These are phyloP conservation scores for Cryptus armator DNA, from an alignment of 2,888 invertebrate species.

Conservation along the genomic window DNA sequence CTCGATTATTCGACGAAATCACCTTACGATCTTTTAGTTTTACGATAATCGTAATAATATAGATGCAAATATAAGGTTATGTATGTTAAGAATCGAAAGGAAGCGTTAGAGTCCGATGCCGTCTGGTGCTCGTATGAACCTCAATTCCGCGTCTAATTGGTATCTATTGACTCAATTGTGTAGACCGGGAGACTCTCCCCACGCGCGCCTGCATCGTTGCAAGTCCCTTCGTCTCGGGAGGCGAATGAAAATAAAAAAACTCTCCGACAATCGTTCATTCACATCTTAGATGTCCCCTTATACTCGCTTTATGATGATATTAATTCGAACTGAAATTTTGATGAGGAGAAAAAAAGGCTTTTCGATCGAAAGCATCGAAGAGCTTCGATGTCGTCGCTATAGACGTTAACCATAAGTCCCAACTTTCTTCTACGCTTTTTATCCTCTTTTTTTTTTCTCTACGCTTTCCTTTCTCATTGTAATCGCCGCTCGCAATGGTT, in stretches of 20 bases:
- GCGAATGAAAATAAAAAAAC: not conserved
- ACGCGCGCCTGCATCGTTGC: conserved; percentile 68
- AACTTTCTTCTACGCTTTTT: conserved; percentile 28
- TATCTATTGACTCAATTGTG: conserved; percentile 83
- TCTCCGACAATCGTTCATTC: conserved; percentile 23
- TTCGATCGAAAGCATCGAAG: not conserved
- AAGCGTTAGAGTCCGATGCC: conserved; percentile 45
- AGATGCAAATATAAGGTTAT: conserved; percentile 38
- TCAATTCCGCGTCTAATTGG: conserved; percentile 78
- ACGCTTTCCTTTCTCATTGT: conserved; percentile 59
- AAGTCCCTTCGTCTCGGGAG: conserved; percentile 52
- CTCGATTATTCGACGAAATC: no score
- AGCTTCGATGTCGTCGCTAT: not conserved
- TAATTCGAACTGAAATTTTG: not conserved
- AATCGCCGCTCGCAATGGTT: conserved; percentile 49
- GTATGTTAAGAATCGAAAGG: conserved; percentile 59
- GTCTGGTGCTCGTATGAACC: conserved; percentile 53
- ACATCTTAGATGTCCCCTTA: conserved; percentile 4
- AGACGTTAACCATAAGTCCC: conserved; percentile 42
- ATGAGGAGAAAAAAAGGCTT: not conserved
- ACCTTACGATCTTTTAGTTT: no score
- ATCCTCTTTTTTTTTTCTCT: conserved; percentile 2
- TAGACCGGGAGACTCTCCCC: conserved; percentile 67
- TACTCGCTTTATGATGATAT: not conserved
- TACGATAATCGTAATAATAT: not conserved